Base-by-base conservation (phyloP, 2,888 invertebrate genomes). In the Mylabris sibirica region DNA sequence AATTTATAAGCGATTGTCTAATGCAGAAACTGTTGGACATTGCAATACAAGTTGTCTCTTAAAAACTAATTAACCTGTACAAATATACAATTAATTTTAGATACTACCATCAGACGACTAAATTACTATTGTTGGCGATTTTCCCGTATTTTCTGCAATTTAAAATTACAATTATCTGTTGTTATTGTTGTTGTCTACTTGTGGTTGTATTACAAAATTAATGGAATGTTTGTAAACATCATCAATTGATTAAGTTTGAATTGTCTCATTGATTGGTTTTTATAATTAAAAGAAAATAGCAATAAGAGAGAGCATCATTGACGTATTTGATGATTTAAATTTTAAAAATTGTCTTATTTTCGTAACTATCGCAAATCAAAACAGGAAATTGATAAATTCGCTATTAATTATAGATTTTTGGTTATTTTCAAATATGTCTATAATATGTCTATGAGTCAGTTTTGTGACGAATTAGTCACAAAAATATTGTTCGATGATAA, bases 141-240 rank as follows among this genome's bases (percentile, higher is more conserved):
- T 30, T 8, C 30, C 8, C 4, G 49, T 20, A 20, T 20, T 49
- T 41, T 41, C 4, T n/a, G 12, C 17, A 17, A 49, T 49, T 20
- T 17, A 49, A 20, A 20, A 20, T 49, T 49, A 20, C 17, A 49
- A 20, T 49, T 9, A 9, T 5, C 8, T 49, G 5, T 41, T 14
- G 14, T 41, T 14, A 41, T 41, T 49, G 14, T 41, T 14, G 14
- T 41, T 49, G 30, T 30, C 30, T 30, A 30, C 30, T n/a, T 30
- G 8, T 49, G 17, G 49, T 49, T 20, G 44, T 20, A 3, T 11
- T 22, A 20, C 17, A 22, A 22, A 53, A 53, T 57, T 57, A 57
- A 57, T 57, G 61, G 24, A 61, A 38, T 61, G 61, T 61, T 61
- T 61, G 61, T 61, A 61, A 61, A 61, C 61, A 61, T 30, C 61